phyloP scores from a whole-genome alignment of 1,140 invertebrate species.

The Bombus waltoni region DNA sequence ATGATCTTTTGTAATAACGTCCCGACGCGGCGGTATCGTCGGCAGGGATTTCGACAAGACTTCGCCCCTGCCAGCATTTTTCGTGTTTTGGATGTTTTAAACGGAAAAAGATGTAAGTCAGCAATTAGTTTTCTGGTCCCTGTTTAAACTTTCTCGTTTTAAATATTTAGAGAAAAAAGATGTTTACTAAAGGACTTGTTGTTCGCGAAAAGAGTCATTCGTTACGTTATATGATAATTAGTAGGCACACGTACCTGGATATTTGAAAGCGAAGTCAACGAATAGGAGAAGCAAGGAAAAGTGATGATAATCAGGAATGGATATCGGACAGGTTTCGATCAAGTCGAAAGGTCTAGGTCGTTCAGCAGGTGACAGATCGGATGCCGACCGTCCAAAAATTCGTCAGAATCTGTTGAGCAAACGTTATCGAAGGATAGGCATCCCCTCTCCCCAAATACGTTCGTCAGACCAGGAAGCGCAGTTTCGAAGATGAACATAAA shows the following conservation, averaged over 20 bases:
- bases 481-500: conserved; percentile 11
- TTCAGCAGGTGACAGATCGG: conserved; percentile 29
- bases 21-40: conserved; percentile 17
- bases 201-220: too few relatives aligned
- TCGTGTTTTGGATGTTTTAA: conserved; percentile 73
- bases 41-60: conserved; percentile 27
- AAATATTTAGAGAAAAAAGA: too few relatives aligned
- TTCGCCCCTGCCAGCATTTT: conserved; percentile 48
- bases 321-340: conserved; percentile 63
- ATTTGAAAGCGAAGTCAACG: neutral
- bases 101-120: conserved; percentile 78
- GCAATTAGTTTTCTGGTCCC: too few relatives aligned
- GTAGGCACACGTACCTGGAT: too few relatives aligned
- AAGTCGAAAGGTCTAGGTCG: conserved; percentile 78
- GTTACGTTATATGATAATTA: too few relatives aligned
- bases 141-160: too few relatives aligned
- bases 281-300: conserved; percentile 12
- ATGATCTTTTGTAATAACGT: conserved; percentile 36
- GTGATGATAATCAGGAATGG: conserved; percentile 51
- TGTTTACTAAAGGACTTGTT: too few relatives aligned
- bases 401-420: conserved; percentile 67
- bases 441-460: neutral
- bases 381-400: conserved; percentile 67
- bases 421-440: conserved; percentile 59
- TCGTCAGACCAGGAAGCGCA: conserved; percentile 18